Evolutionary conservation across 2,888 invertebrate genomes (phyloP), one percentile per base, ranked within the genome.

Genomic region (Lasioglossum morio): DNA sequence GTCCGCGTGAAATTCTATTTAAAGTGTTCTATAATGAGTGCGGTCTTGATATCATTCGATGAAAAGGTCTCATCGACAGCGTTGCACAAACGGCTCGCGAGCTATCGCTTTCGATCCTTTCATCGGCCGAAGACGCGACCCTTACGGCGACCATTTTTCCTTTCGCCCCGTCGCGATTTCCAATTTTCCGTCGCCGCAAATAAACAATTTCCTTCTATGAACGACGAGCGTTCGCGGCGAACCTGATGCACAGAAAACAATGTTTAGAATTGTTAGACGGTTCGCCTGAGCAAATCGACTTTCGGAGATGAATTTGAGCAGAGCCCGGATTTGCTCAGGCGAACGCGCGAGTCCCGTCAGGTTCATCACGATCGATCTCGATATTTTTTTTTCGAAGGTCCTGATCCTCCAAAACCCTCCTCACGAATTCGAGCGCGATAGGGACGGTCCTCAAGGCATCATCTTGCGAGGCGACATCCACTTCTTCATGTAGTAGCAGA

Each of bases 401-500:
- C 34, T 37, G 46, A 19, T 1, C 82, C 40, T 14, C 81, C 34
- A 10, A 10, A 30, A n/a, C 37, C 75, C 66, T 40, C 70, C 53
- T 34, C 46, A 10, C 43, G 72, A 63, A 16, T 37, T 34, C 46
- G 60, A 48, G 72, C 46, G 19, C 30, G 69, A 30, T 12, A 10
- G 8, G 43, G 48, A n/a, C 7, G 14, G 14, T 40, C 70, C 77
- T 96, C 96, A 97, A 93, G 97, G 96, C 96, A 98, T 97, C 95
- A 97, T 97, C 95, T 98, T 98, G 92, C 97, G 97, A 23, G 98
- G 98, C 90, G 97, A 96, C 95, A 98, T 96, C 98, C 98, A 98
- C 95, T 98, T 98, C 95, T 98, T 98, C 97, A 98, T 98, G 96
- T 98, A 98, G 96, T 98, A 98, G 95, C 98, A 98, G 96, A 98